A percentile compares a stretch with the other conserved stretches of the same genome.
Conservation (phyloP, 2,113 vertebrate species). For the Piaya cayana region DNA sequence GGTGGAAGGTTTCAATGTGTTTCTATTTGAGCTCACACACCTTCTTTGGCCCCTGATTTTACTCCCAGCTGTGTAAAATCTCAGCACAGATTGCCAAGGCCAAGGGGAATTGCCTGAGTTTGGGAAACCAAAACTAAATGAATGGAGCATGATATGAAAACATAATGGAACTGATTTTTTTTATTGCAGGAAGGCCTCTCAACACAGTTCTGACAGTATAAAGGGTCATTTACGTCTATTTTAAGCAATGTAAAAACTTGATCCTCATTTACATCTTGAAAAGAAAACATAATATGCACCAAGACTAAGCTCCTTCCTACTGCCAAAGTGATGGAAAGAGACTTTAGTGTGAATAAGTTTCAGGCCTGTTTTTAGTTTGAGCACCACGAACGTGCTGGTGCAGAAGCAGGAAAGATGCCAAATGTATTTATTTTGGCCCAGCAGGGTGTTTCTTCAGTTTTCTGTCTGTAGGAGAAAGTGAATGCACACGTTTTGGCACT, state of each 20-base stretch:
- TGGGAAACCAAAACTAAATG: background rate
- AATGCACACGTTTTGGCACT: background rate
- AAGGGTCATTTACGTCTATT: slow-evolving; percentile 61
- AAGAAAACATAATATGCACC: slow-evolving; percentile 40
- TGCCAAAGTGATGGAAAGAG: slow-evolving; percentile 57
- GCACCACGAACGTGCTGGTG: background rate
- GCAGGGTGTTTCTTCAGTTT: slow-evolving; percentile 18
- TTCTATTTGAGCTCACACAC: background rate
- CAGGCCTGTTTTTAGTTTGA: slow-evolving; percentile 19
- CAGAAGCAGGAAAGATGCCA: slow-evolving; percentile 31
- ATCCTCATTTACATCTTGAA: slow-evolving; percentile 39
- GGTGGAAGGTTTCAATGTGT: background rate
- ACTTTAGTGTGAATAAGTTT: slow-evolving; percentile 41
- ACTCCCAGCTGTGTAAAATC: background rate
- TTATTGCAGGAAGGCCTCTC: slow-evolving; percentile 25
- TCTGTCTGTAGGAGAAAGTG: slow-evolving; percentile 10
- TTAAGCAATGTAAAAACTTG: slow-evolving; percentile 6
- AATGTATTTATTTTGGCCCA: slow-evolving; percentile 31
- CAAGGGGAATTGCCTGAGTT: background rate
- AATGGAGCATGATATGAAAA: slow-evolving; percentile 15
- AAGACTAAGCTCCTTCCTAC: background rate
- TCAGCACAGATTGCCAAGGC: background rate
- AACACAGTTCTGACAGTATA: slow-evolving; percentile 9
- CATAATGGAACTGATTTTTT: background rate
- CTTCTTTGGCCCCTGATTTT: background rate